phyloP scores from a whole-genome alignment of 2,888 invertebrate species.

The Uloborus plumipes region DNA sequence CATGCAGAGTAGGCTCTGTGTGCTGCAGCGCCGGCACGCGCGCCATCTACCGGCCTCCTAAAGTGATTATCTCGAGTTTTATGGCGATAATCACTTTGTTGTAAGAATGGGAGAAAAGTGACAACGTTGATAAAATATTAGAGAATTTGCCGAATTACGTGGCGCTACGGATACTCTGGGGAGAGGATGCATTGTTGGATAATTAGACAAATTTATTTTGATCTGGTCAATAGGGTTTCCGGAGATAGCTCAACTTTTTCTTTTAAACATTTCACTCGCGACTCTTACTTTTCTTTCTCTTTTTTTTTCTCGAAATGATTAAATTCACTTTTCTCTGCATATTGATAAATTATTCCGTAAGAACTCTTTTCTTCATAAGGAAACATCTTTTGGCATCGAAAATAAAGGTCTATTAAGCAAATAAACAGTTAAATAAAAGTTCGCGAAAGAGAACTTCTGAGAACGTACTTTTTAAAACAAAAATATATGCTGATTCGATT shows the following conservation, averaged over 20 bases:
- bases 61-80: constrained; percentile 64
- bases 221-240: constrained; percentile 40
- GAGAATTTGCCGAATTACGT: constrained; percentile 64
- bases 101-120: constrained; percentile 62
- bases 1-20: background rate
- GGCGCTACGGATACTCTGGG: constrained; percentile 39
- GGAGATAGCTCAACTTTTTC: background rate
- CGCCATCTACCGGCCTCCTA: constrained; percentile 60
- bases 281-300: no score
- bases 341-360: no score
- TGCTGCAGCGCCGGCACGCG: constrained; percentile 29
- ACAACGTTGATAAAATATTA: constrained; percentile 64
- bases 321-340: no score
- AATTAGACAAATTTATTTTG: constrained; percentile 63
- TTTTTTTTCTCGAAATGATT: no score
- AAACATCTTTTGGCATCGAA: no score
- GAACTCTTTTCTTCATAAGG: no score
- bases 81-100: constrained; percentile 65
- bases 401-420: no score
- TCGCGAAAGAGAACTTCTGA: no score
- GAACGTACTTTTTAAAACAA: no score
- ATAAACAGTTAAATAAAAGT: no score
- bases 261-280: no score
- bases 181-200: constrained; percentile 43
- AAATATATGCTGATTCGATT: no score